Evolutionary conservation across 2,888 invertebrate genomes (phyloP), one percentile per base, ranked within the genome.

Genomic region (Netelia fuscicornis): DNA sequence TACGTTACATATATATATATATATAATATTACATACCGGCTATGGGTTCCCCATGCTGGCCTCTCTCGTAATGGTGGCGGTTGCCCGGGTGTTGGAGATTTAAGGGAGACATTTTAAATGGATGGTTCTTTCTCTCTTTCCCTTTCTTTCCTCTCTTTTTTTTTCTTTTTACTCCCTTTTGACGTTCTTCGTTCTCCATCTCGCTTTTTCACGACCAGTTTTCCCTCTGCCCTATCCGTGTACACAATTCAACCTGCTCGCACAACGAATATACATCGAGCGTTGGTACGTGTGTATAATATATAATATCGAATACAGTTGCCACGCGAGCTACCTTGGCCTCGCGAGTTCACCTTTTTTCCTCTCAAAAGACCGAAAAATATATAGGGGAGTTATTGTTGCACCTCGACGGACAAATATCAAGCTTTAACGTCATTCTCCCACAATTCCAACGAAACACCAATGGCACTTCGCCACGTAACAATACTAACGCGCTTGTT

Each of bases 51-150:
- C 75, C 77, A 64, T 81, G 23, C 48, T 60, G 58, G 78, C 20
- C 44, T 74, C 71, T 83, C 74, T 78, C 58, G 88, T 74, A 89
- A 89, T 83, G 90, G 89, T 88, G 90, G 89, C 88, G 90, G 91
- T 88, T 90, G 89, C 87, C 88, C 85, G 88, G 90, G 89, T 88
- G 89, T 89, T 88, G 89, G 88, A 89, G 91, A 91, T 91, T 91
- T 91, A 89, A 91, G 89, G 88, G 89, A 92, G 92, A 91, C 91
- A 92, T 91, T 92, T 92, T 90, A 90, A 93, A 93, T 93, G 91
- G 91, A 91, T 92, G 91, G 95, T 95, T 95, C 95, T 90, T 89
- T 81, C 81, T 78, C 77, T 82, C 76, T 81, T 71, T 81, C 20
- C 56, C 72, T 44, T 44, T 76, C 37, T 77, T 58, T 68, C 77